These are phyloP conservation scores for Phyto melanocephala DNA, from an alignment of 2,888 invertebrate genomes.

Conservation along the genomic window DNA sequence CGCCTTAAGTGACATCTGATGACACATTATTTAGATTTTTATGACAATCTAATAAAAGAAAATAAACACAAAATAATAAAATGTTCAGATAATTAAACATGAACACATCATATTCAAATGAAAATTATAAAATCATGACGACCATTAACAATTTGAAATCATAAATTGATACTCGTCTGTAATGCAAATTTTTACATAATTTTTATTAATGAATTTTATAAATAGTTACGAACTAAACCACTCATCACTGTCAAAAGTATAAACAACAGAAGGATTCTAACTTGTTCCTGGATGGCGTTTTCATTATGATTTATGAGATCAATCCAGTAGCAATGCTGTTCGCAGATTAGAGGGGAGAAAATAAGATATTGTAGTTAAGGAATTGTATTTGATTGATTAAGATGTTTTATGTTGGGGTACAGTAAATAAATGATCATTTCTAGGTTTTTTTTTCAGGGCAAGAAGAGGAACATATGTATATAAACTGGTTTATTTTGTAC, in stretches of 20 bases:
- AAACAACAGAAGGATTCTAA: background rate
- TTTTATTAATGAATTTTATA: constrained; percentile 35
- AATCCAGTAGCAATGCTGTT: constrained; percentile 24
- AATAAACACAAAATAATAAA: constrained; percentile 40
- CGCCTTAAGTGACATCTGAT: constrained; percentile 64
- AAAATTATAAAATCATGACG: constrained; percentile 12
- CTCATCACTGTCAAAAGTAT: constrained; percentile 34
- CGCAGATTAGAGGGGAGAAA: background rate
- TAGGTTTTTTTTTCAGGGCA: background rate
- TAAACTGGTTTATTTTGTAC: constrained; percentile 36
- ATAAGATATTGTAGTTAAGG: background rate
- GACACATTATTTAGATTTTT: constrained; percentile 65
- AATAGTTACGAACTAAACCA: constrained; percentile 23
- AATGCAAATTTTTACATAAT: constrained; percentile 7
- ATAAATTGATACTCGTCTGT: background rate
- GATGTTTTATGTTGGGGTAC: constrained; percentile 36
- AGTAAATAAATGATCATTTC: background rate
- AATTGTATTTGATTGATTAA: constrained; percentile 52
- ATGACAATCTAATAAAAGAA: constrained; percentile 60
- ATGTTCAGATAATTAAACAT: constrained; percentile 46
- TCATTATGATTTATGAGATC: constrained; percentile 46
- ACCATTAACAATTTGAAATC: background rate
- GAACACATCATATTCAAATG: constrained; percentile 35
- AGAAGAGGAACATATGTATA: too few relatives aligned
- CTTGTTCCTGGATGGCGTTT: constrained; percentile 17